These are phyloP conservation scores for Pseudochaenichthys georgianus DNA, from an alignment of 2,797 vertebrate species.

Conservation along the genomic window DNA sequence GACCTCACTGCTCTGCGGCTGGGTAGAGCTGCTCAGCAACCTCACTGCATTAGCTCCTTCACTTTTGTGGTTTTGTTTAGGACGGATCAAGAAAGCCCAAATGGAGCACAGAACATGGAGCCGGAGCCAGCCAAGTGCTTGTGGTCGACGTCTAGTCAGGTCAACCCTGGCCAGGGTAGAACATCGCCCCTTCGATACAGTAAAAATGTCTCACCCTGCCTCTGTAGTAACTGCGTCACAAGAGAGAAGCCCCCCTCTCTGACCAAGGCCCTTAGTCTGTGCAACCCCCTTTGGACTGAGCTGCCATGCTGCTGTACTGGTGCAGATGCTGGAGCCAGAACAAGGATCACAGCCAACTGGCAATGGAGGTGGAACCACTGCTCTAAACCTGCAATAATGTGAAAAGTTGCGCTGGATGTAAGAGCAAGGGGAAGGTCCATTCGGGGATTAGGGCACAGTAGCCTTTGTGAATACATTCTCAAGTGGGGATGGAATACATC, in stretches of 20 bases:
- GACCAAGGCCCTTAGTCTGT: constrained; percentile 43
- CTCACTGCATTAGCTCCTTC: constrained; percentile 67
- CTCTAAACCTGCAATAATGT: constrained; percentile 47
- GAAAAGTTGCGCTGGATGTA: constrained; percentile 49
- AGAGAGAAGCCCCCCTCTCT: constrained; percentile 49
- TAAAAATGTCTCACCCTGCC: constrained; percentile 46
- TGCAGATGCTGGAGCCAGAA: constrained; percentile 51
- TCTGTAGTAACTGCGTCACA: constrained; percentile 57
- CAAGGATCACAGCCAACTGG: constrained; percentile 57
- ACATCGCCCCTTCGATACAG: constrained; percentile 64
- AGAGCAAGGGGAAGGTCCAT: constrained; percentile 36
- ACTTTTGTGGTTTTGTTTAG: constrained; percentile 81
- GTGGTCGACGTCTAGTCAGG: constrained; percentile 81
- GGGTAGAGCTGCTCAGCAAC: constrained; percentile 66
- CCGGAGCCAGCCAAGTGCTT: constrained; percentile 78
- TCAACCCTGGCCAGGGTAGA: constrained; percentile 69
- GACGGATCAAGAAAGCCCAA: constrained; percentile 80
- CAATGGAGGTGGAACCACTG: constrained; percentile 46
- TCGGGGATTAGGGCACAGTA: constrained; percentile 35
- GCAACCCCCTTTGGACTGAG: constrained; percentile 38
- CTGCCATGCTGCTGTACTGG: constrained; percentile 37
- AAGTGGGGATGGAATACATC: constrained; percentile 47
- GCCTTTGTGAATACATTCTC: constrained; percentile 34
- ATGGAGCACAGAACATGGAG: constrained; percentile 78
- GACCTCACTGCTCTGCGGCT: constrained; percentile 78